Evolutionary conservation across 2,113 vertebrate genomes (phyloP).

Genomic region (Apodemus speciosus): DNA sequence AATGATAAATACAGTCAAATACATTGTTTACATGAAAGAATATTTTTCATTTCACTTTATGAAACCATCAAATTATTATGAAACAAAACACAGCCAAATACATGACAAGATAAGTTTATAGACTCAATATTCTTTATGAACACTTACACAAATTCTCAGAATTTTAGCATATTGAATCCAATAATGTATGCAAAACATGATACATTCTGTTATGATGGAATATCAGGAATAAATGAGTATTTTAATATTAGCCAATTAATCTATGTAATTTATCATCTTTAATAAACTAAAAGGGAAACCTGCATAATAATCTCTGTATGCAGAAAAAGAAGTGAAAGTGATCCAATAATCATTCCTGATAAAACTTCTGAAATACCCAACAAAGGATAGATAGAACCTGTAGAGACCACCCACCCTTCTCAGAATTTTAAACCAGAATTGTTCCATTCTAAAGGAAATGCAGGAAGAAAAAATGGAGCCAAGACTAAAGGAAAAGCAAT

Average conservation of each 20-base stretch:
- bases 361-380: background rate
- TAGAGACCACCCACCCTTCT: no score
- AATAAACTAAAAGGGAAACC: background rate
- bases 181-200: background rate
- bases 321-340: background rate
- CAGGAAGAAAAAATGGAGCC: no score
- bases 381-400: no score
- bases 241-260: background rate
- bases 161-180: background rate
- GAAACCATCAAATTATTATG: background rate
- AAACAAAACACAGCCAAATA: background rate
- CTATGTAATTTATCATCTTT: background rate
- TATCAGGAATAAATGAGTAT: background rate
- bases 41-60: background rate
- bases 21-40: background rate
- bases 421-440: no score
- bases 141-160: background rate
- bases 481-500: no score
- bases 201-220: background rate
- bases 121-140: background rate
- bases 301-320: background rate
- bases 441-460: no score
- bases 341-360: background rate
- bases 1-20: background rate
- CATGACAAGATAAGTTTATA: background rate